Percentiles rank a stretch among this genome's conserved stretches.
phyloP scores from a whole-genome alignment of 2,113 vertebrate species.

The Tapirus terrestris region DNA sequence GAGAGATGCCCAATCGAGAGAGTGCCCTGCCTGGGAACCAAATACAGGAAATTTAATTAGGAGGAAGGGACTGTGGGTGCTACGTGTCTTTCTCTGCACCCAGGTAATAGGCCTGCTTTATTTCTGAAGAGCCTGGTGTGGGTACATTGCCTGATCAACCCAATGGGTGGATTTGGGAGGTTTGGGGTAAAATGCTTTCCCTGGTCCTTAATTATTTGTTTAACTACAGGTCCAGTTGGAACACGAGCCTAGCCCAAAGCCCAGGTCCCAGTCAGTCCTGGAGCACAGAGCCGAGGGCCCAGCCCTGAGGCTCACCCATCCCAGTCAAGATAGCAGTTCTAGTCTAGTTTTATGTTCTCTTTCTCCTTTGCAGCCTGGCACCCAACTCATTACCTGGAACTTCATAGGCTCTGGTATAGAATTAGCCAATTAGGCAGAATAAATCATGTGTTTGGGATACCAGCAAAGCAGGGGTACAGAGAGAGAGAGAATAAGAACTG shows the following conservation, averaged over 20 bases:
- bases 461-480: background rate
- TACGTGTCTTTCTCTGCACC: background rate
- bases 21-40: too few species aligned
- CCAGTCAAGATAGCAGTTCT: background rate
- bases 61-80: background rate
- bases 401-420: too few species aligned
- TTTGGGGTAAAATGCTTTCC: background rate
- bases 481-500: background rate
- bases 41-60: background rate
- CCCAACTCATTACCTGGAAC: background rate
- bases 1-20: background rate
- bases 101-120: background rate
- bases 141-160: background rate
- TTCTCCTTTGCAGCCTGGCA: background rate
- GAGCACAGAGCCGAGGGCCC: background rate
- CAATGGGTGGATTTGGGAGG: background rate
- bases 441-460: background rate
- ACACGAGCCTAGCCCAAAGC: background rate
- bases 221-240: background rate
- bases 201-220: background rate
- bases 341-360: background rate
- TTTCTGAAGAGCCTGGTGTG: background rate
- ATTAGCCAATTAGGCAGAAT: background rate
- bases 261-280: background rate
- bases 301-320: background rate